phyloP scores from a whole-genome alignment of 2,888 invertebrate species.

The Trachelus stipa region DNA sequence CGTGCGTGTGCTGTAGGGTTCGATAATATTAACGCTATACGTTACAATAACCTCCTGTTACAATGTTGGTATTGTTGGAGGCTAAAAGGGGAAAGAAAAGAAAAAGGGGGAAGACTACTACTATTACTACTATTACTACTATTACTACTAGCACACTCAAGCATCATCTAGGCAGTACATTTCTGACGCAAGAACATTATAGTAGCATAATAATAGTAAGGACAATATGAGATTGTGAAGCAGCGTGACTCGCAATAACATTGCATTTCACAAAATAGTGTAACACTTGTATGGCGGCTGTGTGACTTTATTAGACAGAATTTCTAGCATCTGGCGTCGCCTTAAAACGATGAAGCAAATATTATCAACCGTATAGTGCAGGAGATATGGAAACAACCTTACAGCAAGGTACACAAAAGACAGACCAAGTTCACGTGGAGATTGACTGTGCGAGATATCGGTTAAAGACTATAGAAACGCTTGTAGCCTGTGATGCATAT shows the following conservation, averaged over 20 bases:
- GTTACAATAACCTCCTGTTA: background rate
- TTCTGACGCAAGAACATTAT: background rate
- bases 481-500: background rate
- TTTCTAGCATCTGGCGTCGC: background rate
- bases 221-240: background rate
- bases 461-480: background rate
- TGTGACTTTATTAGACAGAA: background rate
- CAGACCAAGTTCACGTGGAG: background rate
- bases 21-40: background rate
- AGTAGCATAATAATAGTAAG: background rate
- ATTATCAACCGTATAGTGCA: background rate
- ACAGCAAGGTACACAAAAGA: background rate
- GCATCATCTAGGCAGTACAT: background rate
- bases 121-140: too few species aligned
- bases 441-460: background rate
- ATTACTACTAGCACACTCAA: background rate
- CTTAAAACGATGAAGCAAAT: background rate
- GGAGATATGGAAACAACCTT: too few species aligned
- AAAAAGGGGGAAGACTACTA: background rate
- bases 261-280: background rate
- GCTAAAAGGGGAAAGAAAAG: background rate
- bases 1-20: background rate
- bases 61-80: background rate
- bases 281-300: too few species aligned
- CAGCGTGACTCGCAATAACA: background rate